Percentiles rank a stretch among this genome's conserved stretches.
Conservation (phyloP, 2,113 vertebrate genomes). For the Phyllostomus discolor region DNA sequence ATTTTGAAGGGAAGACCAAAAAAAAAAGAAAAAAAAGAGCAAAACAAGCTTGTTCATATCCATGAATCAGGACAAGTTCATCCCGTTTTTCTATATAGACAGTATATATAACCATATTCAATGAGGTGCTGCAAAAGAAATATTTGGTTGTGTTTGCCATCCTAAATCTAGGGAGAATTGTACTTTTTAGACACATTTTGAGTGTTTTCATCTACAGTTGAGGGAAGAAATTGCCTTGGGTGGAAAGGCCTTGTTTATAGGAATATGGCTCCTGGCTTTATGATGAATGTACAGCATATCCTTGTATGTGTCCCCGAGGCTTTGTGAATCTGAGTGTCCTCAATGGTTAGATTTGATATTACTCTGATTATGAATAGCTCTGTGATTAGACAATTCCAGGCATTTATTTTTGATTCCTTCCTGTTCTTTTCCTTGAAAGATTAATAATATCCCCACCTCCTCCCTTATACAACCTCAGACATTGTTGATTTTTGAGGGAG, state of each 20-base stretch:
- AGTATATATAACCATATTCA: background rate
- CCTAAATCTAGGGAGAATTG: background rate
- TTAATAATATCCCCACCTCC: background rate
- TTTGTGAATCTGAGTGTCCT: background rate
- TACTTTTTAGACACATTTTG: background rate
- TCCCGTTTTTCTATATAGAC: background rate
- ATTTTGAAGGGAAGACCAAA: background rate
- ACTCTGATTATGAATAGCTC: background rate
- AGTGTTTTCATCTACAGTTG: background rate
- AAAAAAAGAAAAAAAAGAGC: background rate
- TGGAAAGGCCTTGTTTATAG: background rate
- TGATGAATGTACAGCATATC: background rate
- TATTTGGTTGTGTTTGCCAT: background rate
- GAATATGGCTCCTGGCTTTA: background rate
- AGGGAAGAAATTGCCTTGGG: background rate
- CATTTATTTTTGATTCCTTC: background rate
- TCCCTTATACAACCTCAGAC: background rate
- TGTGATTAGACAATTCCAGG: background rate
- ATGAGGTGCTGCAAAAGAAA: background rate
- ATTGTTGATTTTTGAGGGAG: slow-evolving; percentile 23
- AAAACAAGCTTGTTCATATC: background rate
- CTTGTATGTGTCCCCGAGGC: background rate
- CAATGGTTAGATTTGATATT: background rate
- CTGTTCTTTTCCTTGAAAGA: slow-evolving; percentile 11
- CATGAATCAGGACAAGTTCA: background rate